Base-by-base conservation (phyloP, 2,797 vertebrate genomes). In the Jordanella pulchra region DNA sequence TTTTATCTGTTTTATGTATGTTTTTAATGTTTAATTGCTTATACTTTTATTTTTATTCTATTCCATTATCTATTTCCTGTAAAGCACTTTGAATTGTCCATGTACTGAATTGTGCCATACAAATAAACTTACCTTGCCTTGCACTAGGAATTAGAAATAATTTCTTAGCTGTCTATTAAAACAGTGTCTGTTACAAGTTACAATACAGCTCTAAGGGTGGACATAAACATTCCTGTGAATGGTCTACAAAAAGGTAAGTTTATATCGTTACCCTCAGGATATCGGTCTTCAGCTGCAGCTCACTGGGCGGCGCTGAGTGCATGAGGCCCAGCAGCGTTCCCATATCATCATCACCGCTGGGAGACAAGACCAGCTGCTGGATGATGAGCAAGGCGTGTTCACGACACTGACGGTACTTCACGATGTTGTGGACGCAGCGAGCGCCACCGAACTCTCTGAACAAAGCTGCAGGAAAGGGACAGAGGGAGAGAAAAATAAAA, bases 361-460 rank as follows among this genome's bases (percentile, higher is more conserved):
- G 96, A 0, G 97, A 98, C 47, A 99, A 87, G 69, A 99, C 96
- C 79, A 99, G 81, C 92, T 99, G 98, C 93, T 99, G 98, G 83
- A 99, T 99, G 84, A 99, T 96, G 95, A 97, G 96, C 85, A 99
- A 92, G 0, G 98, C 97, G 0, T 98, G 96, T 78, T 97, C 97
- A 4, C 98, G 95, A 76, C 98, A 99, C 84, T 99, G 97, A 0
- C 96, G 94, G 74, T 99, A 99, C 93, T 94, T 97, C n/a, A 99
- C 96, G 2, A 99, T 99, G 87, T 99, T 99, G 89, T 99, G 98
- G 0, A 98, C 98, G 0, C 98, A 99, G 1, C 98, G 94, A 0
- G 98, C 98, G 0, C 98, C 98, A 0, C 98, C 98, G 71, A 99
- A 99, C 89, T 99, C 98, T 68, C 98, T 94, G 90, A 99, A 99